Evolutionary conservation across 1,140 invertebrate species (phyloP), one percentile per base, ranked within the genome.

Genomic region (Homalodisca vitripennis): DNA sequence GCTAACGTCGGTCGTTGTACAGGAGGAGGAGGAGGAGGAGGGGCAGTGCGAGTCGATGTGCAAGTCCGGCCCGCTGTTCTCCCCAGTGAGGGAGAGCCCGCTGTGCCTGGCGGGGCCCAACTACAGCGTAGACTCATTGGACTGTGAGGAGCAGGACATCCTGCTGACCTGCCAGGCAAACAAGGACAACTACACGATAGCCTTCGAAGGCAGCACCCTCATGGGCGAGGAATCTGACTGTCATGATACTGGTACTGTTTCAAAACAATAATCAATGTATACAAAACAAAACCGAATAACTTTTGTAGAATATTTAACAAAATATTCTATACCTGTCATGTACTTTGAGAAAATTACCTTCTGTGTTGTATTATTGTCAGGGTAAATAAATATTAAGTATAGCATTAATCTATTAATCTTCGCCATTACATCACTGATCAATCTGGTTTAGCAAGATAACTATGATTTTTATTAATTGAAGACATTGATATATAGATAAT

Each of bases 121-220:
- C 77, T 92, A 93, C 79, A 93, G 91, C 67, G 92, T 95, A 26
- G 93, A 97, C 78, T 95, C 93, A 53, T 82, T 97, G 65, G 94
- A 97, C 78, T 93, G 92, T 80, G 92, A 93, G 75, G 88, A 89
- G 75, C 87, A 87, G 71, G 92, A 95, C 75, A 90, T 95, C 77
- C 88, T 96, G 75, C 84, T 95, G 34, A 96, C 93, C 64, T 93
- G 92, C 78, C 90, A 92, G 78, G 90, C 92, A 14, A 95, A 97
- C 77, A 95, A 95, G 82, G 90, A 95, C 77, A 96, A 95, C 81
- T 97, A 97, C 78, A 97, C 93, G 64, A 95, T 97, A 75, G 93
- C 93, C 60, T 96, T 96, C 76, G 93, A 96, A 82, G 93, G 92
- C 73, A 94, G 92, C 75, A 85, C 89, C 70, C 89, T 91, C 41